Percentiles rank a stretch among this genome's conserved stretches.
phyloP scores from a whole-genome alignment of 1,140 invertebrate genomes.

The Micrasema minimum region DNA sequence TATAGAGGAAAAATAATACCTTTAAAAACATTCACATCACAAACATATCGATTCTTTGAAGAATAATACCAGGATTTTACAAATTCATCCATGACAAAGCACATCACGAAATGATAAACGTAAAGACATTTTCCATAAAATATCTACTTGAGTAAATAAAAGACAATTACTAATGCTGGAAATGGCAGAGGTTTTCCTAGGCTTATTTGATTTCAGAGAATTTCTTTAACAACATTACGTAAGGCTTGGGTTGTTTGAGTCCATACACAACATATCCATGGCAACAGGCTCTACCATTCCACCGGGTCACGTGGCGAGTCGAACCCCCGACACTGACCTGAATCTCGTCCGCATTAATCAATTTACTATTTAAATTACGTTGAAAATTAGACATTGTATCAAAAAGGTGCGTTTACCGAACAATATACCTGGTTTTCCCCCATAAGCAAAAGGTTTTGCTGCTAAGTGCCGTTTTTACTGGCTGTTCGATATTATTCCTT shows the following conservation, averaged over 20 bases:
- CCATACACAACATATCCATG: slow-evolving; percentile 19
- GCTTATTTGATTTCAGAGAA: neutral
- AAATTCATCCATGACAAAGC: no score
- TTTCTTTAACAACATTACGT: neutral
- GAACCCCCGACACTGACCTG: slow-evolving; percentile 30
- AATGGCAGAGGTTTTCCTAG: slow-evolving; percentile 3
- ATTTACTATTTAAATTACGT: neutral
- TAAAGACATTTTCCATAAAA: no score
- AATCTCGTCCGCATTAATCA: slow-evolving; percentile 3
- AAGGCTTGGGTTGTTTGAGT: slow-evolving; percentile 37
- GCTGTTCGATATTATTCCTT: neutral
- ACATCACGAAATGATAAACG: no score
- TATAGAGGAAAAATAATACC: no score
- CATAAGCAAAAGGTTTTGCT: neutral
- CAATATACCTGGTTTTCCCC: neutral
- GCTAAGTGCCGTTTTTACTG: neutral
- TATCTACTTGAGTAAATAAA: no score
- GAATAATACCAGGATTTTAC: no score
- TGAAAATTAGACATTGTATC: neutral
- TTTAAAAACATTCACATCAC: no score
- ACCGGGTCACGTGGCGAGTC: slow-evolving; percentile 6
- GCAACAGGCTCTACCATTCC: slow-evolving; percentile 41
- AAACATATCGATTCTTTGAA: no score
- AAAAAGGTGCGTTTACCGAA: neutral
- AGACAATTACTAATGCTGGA: no score